These are phyloP conservation scores for Todiramphus saurophagus DNA, from an alignment of 2,113 vertebrate genomes.

Conservation along the genomic window DNA sequence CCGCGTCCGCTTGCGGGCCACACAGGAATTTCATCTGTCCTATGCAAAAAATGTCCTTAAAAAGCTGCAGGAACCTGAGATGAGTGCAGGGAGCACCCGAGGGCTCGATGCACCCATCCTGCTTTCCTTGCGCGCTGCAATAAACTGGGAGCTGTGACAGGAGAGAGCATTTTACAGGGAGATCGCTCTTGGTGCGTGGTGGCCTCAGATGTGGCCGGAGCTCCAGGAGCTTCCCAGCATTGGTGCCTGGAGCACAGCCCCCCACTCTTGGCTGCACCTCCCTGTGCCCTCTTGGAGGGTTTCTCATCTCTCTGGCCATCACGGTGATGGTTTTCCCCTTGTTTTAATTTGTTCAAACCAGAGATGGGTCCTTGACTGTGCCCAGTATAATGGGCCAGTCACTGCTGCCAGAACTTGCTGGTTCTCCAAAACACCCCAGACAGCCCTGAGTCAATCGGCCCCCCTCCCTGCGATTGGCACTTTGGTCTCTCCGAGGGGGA, in stretches of 20 bases:
- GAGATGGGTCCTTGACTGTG: background rate
- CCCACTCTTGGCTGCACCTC: background rate
- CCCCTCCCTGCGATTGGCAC: accelerated
- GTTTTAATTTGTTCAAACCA: background rate
- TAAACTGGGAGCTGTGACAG: background rate
- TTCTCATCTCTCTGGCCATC: background rate
- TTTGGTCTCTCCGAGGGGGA: background rate
- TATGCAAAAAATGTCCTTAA: background rate
- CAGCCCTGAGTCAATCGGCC: accelerated
- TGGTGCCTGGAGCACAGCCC: accelerated
- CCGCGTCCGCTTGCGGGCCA: background rate
- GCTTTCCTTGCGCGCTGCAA: background rate
- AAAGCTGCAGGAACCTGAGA: background rate
- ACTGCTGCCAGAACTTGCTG: background rate
- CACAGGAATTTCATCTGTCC: background rate
- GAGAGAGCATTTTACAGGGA: background rate
- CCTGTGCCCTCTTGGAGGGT: accelerated
- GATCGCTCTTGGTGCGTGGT: accelerated
- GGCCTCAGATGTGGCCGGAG: accelerated
- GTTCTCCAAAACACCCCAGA: accelerated
- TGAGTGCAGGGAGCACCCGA: accelerated
- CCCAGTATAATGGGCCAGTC: background rate
- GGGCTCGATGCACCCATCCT: background rate
- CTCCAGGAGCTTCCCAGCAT: accelerated
- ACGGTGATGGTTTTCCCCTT: accelerated